These are phyloP conservation scores for Hydropsyche tenuis DNA, from an alignment of 1,140 invertebrate genomes.

Conservation along the genomic window DNA sequence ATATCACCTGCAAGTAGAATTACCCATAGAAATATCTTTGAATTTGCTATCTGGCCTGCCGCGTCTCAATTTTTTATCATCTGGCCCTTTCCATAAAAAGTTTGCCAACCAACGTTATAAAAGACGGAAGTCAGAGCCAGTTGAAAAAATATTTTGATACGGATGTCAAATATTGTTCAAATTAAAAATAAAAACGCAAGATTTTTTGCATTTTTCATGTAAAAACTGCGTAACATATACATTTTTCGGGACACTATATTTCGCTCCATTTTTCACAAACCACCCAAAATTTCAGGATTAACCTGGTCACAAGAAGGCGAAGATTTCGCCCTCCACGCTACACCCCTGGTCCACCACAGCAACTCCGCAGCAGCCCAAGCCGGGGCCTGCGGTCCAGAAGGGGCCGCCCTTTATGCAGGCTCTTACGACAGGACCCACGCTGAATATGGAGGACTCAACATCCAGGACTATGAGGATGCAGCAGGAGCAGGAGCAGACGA, in stretches of 20 bases:
- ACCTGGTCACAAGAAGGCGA: constrained; percentile 69
- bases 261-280: not conserved
- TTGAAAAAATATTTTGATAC: too few species aligned
- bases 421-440: constrained; percentile 66
- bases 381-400: constrained; percentile 59
- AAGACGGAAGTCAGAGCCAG: too few species aligned
- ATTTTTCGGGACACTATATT: too few species aligned
- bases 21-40: too few species aligned
- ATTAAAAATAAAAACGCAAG: not conserved
- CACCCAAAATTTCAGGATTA: constrained; percentile 55
- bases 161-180: not conserved
- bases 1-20: too few species aligned
- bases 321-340: constrained; percentile 66
- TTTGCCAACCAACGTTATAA: too few species aligned
- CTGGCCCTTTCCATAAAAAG: too few species aligned
- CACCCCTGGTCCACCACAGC: constrained; percentile 67
- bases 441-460: constrained; percentile 62
- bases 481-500: constrained; percentile 64
- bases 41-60: too few species aligned
- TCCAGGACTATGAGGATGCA: constrained; percentile 63
- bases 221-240: too few species aligned
- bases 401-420: constrained; percentile 66
- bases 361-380: constrained; percentile 64
- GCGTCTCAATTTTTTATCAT: too few species aligned
- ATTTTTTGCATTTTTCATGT: not conserved